phyloP scores from a whole-genome alignment of 2,888 invertebrate genomes.

The Drosophila putrida region DNA sequence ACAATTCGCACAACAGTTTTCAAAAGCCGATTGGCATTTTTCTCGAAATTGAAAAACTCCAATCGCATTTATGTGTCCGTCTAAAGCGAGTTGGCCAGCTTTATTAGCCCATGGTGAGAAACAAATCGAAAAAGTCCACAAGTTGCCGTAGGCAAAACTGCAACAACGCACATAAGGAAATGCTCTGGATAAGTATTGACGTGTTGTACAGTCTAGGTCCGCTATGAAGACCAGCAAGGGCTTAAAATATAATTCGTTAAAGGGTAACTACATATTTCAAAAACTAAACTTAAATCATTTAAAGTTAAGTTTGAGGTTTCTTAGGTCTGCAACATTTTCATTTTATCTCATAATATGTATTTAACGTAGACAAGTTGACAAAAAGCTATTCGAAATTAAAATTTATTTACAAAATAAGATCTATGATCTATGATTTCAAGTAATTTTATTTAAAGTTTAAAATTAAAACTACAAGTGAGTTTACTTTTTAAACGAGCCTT shows the following conservation, averaged over 20 bases:
- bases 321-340: no score
- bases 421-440: no score
- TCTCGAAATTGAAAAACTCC: slow-evolving; percentile 37
- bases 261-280: neutral
- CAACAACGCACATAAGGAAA: neutral
- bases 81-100: slow-evolving; percentile 9
- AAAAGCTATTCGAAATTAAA: no score
- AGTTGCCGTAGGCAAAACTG: neutral
- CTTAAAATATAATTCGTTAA: neutral
- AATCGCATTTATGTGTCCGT: slow-evolving; percentile 30
- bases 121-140: neutral
- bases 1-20: slow-evolving; percentile 11
- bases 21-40: slow-evolving; percentile 18
- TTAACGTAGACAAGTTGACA: no score
- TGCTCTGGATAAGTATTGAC: neutral
- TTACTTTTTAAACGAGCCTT: neutral
- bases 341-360: no score
- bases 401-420: no score
- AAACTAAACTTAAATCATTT: neutral
- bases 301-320: no score
- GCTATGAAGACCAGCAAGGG: neutral
- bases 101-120: slow-evolving; percentile 7
- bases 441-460: no score
- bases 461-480: no score
- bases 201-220: neutral